Evolutionary conservation across 2,797 vertebrate species (phyloP).

Genomic region (Amblyraja radiata): DNA sequence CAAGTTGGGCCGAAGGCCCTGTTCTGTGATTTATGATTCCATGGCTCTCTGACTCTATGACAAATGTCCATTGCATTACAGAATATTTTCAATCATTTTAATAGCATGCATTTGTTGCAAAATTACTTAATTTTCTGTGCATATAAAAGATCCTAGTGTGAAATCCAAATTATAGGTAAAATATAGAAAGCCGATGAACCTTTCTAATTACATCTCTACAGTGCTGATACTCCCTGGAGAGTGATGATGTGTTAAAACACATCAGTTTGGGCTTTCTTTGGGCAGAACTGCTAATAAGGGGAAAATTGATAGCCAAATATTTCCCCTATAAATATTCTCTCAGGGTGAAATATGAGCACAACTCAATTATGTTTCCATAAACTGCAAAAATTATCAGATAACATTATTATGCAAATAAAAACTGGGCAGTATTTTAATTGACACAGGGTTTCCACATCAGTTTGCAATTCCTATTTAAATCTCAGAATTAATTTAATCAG

Average conservation of each 20-base stretch:
- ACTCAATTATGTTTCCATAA: constrained; percentile 70
- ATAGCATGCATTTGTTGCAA: constrained; percentile 69
- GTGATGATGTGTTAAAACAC: constrained; percentile 69
- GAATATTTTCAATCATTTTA: constrained; percentile 58
- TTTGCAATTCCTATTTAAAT: constrained; percentile 50
- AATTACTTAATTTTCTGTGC: constrained; percentile 74
- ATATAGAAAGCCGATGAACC: constrained; percentile 83
- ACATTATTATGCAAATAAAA: constrained; percentile 55
- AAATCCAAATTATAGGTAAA: constrained; percentile 70
- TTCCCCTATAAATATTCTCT: constrained; percentile 68
- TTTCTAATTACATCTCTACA: constrained; percentile 83
- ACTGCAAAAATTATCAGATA: constrained; percentile 60
- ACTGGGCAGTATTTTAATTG: constrained; percentile 54
- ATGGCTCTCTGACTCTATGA: constrained; percentile 39
- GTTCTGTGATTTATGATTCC: not conserved
- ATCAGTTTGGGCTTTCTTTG: constrained; percentile 60
- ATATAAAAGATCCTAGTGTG: constrained; percentile 81
- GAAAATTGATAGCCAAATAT: constrained; percentile 72
- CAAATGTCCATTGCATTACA: constrained; percentile 52
- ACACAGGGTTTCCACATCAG: constrained; percentile 52
- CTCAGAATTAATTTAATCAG: constrained; percentile 51
- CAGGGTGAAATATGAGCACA: constrained; percentile 68
- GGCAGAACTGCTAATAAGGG: constrained; percentile 66
- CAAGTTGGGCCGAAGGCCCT: too few species aligned
- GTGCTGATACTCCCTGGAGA: constrained; percentile 67